Base-by-base conservation (phyloP, 2,113 vertebrate genomes). In the Neodontobutis hainanensis region DNA sequence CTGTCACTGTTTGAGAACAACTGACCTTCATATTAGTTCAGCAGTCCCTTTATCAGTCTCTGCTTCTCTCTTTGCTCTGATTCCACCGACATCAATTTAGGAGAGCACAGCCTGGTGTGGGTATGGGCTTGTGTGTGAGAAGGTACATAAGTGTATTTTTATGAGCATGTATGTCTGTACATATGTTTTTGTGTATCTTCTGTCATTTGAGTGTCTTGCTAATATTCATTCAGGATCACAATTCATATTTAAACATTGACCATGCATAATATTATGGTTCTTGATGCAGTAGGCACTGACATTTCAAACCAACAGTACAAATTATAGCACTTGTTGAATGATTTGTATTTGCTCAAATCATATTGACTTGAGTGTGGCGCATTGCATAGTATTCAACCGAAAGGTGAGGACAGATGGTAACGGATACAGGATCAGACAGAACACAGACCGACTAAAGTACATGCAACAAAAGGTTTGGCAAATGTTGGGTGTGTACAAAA, bases 1-100 rank as follows among this genome's bases (percentile, higher is more conserved):
- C 95, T 98, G 46, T 95, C 96, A 11, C 94, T 98, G 84, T 98
- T 98, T 4, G 96, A 97, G 94, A 98, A 93, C 92, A 97, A 96
- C 92, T 98, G 92, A 96, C 42, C 67, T 15, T 49, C 38, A 5
- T 0, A 5, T 40, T 8, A 55, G 4, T 11, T 11, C 35, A 5
- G 35, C 64, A 5, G 11, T 27, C 27, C 38, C 16, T 57, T 64
- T 63, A 58, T 50, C 68, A 12, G 53, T 32, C 67, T 64, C 51
- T 4, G 65, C 55, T 10, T 12, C 38, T 60, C 75, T 4, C 15
- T 49, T 9, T 16, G 59, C 70, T 34, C 70, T 27, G 52, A 51
- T 46, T 40, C 61, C 1, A 16, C 52, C 53, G 32, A 32, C 59
- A 15, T 52, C 11, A 43, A 49, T 15, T 0, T 11, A 52, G 51